Conservation (phyloP, 2,797 vertebrate species). For the Galaxias olidus region DNA sequence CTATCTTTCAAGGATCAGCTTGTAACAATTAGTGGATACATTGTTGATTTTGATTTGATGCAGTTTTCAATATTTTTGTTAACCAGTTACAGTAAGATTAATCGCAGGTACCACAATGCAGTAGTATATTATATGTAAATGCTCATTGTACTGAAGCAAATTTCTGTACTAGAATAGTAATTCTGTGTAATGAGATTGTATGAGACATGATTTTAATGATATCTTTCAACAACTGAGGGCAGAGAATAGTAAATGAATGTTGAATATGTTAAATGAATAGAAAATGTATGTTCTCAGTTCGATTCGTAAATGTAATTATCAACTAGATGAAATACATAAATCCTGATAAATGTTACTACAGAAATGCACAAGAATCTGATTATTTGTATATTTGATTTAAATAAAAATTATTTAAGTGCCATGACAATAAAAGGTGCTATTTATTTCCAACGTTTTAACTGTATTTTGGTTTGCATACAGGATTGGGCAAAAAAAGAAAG, state of each 20-base stretch:
- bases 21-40: constrained; percentile 14
- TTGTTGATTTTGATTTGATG: constrained; percentile 26
- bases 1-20: constrained; percentile 28
- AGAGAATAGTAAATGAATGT: too few species aligned
- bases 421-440: constrained; percentile 31
- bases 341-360: constrained; percentile 37
- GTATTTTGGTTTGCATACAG: too few species aligned
- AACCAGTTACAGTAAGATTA: constrained; percentile 3
- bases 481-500: too few species aligned
- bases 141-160: constrained; percentile 22
- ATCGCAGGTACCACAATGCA: constrained; percentile 28
- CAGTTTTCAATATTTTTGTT: constrained; percentile 26
- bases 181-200: constrained; percentile 27
- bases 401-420: constrained; percentile 75
- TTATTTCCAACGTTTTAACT: too few species aligned
- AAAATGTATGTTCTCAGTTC: constrained; percentile 18
- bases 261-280: too few species aligned
- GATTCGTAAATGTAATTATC: constrained; percentile 50
- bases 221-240: constrained; percentile 25
- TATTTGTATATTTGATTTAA: constrained; percentile 67
- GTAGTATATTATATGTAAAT: constrained; percentile 38
- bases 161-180: constrained; percentile 29
- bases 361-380: constrained; percentile 38
- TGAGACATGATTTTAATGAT: constrained; percentile 24
- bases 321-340: constrained; percentile 40